Percentiles rank a stretch among this genome's conserved stretches.
These are phyloP conservation scores for Scaptodrosophila lebanonensis DNA, from an alignment of 1,140 invertebrate species.

Conservation along the genomic window DNA sequence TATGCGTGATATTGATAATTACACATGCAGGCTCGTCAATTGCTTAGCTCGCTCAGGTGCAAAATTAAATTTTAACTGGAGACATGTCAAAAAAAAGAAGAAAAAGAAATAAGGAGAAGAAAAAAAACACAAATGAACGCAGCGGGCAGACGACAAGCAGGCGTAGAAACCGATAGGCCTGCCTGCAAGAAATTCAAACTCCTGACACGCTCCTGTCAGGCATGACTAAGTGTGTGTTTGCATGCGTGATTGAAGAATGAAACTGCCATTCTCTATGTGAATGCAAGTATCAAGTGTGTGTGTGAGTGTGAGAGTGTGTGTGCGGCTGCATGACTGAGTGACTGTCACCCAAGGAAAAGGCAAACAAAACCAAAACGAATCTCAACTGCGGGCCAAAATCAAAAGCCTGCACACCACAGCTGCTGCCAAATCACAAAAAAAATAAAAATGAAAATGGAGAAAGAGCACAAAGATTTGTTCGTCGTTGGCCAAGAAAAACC, in stretches of 20 bases:
- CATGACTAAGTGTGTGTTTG: conserved; percentile 53
- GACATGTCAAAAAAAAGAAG: too few relatives aligned
- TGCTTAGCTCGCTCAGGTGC: conserved; percentile 64
- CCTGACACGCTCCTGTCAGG: too few relatives aligned
- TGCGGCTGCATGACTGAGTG: conserved; percentile 68
- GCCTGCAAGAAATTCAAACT: conserved; percentile 15
- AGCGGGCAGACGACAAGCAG: too few relatives aligned
- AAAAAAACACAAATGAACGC: too few relatives aligned
- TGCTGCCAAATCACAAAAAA: conserved; percentile 33
- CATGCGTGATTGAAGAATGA: conserved; percentile 6
- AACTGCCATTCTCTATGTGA: neutral
- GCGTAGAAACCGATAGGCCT: conserved; percentile 37
- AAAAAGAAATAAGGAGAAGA: too few relatives aligned
- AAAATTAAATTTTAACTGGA: conserved; percentile 74
- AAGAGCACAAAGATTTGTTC: too few relatives aligned
- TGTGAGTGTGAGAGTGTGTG: neutral
- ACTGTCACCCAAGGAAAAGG: conserved; percentile 52
- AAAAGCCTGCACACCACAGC: conserved; percentile 39
- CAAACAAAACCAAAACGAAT: too few relatives aligned
- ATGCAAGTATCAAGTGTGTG: conserved; percentile 32
- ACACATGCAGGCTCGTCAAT: conserved; percentile 51
- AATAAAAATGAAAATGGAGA: too few relatives aligned
- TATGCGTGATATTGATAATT: conserved; percentile 73
- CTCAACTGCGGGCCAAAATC: too few relatives aligned
- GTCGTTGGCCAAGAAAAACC: neutral